Base-by-base conservation (phyloP, 2,113 vertebrate genomes). In the Struthidea cinerea region DNA sequence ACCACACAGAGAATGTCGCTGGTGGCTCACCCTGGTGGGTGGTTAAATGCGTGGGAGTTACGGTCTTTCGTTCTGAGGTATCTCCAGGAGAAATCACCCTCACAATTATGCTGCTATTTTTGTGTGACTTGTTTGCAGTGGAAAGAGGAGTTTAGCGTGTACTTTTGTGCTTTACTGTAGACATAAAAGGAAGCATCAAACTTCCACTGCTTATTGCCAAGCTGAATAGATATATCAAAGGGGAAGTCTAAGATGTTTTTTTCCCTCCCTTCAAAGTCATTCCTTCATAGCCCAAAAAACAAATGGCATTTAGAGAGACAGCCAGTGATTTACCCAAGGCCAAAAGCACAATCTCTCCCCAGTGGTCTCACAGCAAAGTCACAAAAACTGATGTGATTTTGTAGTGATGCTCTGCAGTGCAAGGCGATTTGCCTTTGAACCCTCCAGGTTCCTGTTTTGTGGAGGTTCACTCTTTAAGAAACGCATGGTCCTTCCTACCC, bases 111-210 rank as follows among this genome's bases (percentile, higher is more conserved):
- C 77, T 88, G 74, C 53, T 95, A n/a, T 77, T 90, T 81, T 81
- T 88, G 44, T 78, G 41, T 64, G 41, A 86, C 28, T 71, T 56
- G 33, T 64, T 94, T 89, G 83, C 53, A 68, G 39, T 32, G 75
- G 89, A 93, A 93, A 90, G 41, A 93, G 93, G 94, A 92, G 90
- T 95, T 96, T 90, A 96, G 94, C 60, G 0, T 61, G 96, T 95
- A 94, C 90, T 97, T 96, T 93, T 94, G 64, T 84, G 88, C 84
- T 86, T 83, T 92, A 35, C 64, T 87, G 60, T 70, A 86, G 86
- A 89, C 92, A 94, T 78, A 93, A 96, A 97, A 96, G 96, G 96
- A 96, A 96, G 92, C 79, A 61, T 71, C 83, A 95, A 92, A 95
- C 93, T 96, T 96, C 96, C 90, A 95, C 92, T 84, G 81, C 87